Base-by-base conservation (phyloP, 2,797 vertebrate species). In the Merluccius polli region DNA sequence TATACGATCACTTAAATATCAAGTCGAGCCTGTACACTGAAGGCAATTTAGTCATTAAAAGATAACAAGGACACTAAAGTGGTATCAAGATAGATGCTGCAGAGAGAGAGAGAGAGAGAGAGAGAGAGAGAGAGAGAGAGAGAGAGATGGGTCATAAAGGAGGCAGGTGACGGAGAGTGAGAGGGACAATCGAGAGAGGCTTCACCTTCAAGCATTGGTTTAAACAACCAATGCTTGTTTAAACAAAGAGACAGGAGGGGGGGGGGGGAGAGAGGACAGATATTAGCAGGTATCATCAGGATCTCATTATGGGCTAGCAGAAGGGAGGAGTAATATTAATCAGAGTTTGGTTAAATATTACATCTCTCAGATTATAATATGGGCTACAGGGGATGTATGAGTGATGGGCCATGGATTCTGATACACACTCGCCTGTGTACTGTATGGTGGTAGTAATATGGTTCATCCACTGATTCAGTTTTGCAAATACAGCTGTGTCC, bases 201-300 rank as follows among this genome's bases (percentile, higher is more conserved):
- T 44, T 44, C 41, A 44, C 41, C 41, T 44, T 44, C 41, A 44
- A 44, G 41, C 41, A 44, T 16, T 44, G 41, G 15, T 35, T 44
- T n/a, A n/a, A n/a, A n/a, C n/a, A n/a, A n/a, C n/a, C n/a, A n/a
- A n/a, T n/a, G n/a, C n/a, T n/a, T 44, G 41, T 44, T 44, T 27
- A 65, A 65, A 65, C n/a, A n/a, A n/a, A n/a, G n/a, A n/a, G n/a
- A n/a, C n/a, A n/a, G n/a, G n/a, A n/a, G n/a, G n/a, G n/a, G n/a
- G n/a, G n/a, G n/a, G n/a, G n/a, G n/a, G n/a, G n/a, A n/a, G n/a
- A n/a, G n/a, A n/a, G n/a, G n/a, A n/a, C n/a, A 33, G 2, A 33
- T 70, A 16, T 71, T 71, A 36, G 33, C 18, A 71, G 36, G 13
- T 29, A 72, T 72, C 71, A 44, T 72, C 71, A 72, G 36, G 71